These are phyloP conservation scores for Quiscalus mexicanus DNA, from an alignment of 2,113 vertebrate genomes.

Conservation along the genomic window DNA sequence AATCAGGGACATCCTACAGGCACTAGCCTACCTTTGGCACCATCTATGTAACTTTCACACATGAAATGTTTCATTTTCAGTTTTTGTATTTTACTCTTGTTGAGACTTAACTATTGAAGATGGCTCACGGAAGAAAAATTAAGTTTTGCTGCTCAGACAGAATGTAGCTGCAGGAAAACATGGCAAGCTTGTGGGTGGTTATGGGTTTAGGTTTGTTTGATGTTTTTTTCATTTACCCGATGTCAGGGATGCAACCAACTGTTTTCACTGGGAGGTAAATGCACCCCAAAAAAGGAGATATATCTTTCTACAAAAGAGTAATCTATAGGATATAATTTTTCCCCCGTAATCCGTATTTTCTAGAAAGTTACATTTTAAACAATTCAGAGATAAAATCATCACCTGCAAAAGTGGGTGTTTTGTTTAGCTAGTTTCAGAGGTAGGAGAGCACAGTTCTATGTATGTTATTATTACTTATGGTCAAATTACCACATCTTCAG, in stretches of 20 bases:
- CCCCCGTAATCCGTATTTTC: background rate
- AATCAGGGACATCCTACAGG: accelerated
- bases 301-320: background rate
- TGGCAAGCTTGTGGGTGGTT: background rate
- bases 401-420: background rate
- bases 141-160: background rate
- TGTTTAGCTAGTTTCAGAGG: background rate
- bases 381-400: background rate
- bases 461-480: background rate
- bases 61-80: background rate
- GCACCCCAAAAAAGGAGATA: background rate
- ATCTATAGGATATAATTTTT: background rate
- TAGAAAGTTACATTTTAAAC: background rate
- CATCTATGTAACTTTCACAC: accelerated
- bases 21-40: background rate
- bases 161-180: background rate
- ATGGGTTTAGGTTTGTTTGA: background rate
- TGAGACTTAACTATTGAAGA: background rate
- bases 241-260: background rate
- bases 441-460: background rate
- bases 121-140: background rate
- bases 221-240: background rate
- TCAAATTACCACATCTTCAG: background rate
- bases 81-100: background rate
- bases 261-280: background rate